These are phyloP conservation scores for Strix uralensis DNA, from an alignment of 2,113 vertebrate species.

Conservation along the genomic window DNA sequence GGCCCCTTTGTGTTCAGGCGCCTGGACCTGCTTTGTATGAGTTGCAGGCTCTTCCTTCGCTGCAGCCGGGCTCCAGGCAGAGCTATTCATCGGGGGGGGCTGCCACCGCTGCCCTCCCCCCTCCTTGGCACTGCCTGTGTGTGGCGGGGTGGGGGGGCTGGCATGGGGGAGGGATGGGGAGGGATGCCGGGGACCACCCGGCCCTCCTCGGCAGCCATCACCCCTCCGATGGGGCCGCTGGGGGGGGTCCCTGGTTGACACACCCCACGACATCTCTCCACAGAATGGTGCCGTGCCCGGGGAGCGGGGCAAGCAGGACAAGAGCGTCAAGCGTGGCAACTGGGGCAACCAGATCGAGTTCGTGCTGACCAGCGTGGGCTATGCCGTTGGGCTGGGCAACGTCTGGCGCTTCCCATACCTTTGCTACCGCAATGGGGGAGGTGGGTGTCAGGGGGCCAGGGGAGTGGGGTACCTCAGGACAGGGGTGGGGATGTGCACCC, in stretches of 20 bases:
- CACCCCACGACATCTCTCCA: constrained; percentile 31
- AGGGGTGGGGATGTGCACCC: no score
- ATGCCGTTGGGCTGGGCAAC: constrained; percentile 96
- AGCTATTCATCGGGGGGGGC: constrained; percentile 40
- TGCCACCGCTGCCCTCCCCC: not conserved
- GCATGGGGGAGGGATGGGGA: not conserved
- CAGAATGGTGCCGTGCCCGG: constrained; percentile 97
- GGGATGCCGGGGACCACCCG: not conserved
- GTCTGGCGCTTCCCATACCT: constrained; percentile 99
- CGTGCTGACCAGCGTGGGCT: constrained; percentile 97
- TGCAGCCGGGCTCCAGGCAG: constrained; percentile 45
- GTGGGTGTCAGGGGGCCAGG: constrained; percentile 46
- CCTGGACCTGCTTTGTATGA: constrained; percentile 75
- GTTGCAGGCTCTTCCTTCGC: constrained; percentile 66
- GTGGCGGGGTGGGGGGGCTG: not conserved
- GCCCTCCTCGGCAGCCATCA: rapidly evolving
- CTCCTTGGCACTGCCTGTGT: constrained; percentile 36
- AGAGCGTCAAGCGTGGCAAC: constrained; percentile 92
- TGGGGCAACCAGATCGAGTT: constrained; percentile 99
- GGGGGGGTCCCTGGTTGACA: not conserved
- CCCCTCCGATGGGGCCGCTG: not conserved
- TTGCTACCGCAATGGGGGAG: constrained; percentile 99
- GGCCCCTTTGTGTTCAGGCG: constrained; percentile 71
- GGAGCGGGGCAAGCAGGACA: constrained; percentile 88
- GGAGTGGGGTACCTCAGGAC: not conserved